These are phyloP conservation scores for Spodoptera litura DNA, from an alignment of 1,140 invertebrate genomes.

Conservation along the genomic window DNA sequence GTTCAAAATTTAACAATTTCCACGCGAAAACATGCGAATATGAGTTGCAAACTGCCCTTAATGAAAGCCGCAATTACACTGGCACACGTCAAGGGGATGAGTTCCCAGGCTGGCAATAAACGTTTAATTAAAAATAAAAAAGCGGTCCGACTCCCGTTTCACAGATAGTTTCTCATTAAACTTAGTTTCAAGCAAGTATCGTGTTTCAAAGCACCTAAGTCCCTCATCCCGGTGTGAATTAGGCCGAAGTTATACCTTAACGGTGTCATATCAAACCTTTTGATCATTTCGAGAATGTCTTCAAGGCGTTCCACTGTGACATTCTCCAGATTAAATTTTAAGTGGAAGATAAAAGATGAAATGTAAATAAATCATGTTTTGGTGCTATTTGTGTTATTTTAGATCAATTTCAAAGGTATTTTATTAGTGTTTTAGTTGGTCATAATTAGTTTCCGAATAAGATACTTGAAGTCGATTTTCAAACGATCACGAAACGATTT, in stretches of 20 bases:
- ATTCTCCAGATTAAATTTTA: slow-evolving; percentile 54
- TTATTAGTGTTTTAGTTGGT: slow-evolving; percentile 10
- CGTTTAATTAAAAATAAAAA: slow-evolving; percentile 66
- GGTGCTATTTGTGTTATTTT: slow-evolving; percentile 23
- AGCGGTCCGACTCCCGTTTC: slow-evolving; percentile 48
- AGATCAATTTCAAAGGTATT: too few relatives aligned
- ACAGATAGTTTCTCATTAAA: slow-evolving; percentile 64
- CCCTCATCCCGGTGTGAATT: slow-evolving; percentile 53
- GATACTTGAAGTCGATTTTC: background rate
- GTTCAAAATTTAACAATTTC: slow-evolving; percentile 48
- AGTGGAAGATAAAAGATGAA: slow-evolving; percentile 54
- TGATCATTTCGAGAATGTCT: slow-evolving; percentile 58
- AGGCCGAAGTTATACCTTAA: slow-evolving; percentile 46
- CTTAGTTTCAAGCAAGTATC: slow-evolving; percentile 49
- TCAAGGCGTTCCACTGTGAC: slow-evolving; percentile 48
- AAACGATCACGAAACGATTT: too few relatives aligned
- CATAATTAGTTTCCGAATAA: background rate
- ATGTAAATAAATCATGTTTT: slow-evolving; percentile 36
- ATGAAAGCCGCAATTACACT: slow-evolving; percentile 70
- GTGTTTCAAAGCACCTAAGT: slow-evolving; percentile 59
- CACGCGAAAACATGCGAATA: slow-evolving; percentile 63
- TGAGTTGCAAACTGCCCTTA: slow-evolving; percentile 63
- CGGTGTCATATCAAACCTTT: slow-evolving; percentile 60
- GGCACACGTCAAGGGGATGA: slow-evolving; percentile 57
- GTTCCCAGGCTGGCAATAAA: slow-evolving; percentile 51